phyloP scores from a whole-genome alignment of 1,140 invertebrate species.

The Trypoxylus dichotomus region DNA sequence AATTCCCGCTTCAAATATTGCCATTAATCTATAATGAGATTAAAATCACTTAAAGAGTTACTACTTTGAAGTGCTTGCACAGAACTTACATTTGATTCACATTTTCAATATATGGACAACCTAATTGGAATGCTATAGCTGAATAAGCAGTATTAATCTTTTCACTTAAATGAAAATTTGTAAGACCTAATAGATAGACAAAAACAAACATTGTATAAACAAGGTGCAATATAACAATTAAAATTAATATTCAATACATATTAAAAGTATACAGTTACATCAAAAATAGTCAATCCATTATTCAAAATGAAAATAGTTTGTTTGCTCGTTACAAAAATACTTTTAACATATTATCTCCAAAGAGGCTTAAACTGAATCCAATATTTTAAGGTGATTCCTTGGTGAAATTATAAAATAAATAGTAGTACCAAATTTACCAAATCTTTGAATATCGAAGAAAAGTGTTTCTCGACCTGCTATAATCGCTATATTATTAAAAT shows the following conservation, averaged over 20 bases:
- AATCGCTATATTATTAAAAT: conserved; percentile 60
- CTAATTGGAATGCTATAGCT: conserved; percentile 71
- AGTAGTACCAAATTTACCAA: conserved; percentile 53
- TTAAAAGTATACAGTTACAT: no score
- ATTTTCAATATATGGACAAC: conserved; percentile 69
- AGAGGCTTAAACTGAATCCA: no score
- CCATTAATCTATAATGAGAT: conserved; percentile 61
- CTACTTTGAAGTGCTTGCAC: neutral
- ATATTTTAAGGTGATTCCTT: no score
- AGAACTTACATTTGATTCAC: conserved; percentile 67
- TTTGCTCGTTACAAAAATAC: no score
- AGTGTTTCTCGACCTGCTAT: conserved; percentile 70
- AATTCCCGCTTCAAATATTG: conserved; percentile 71
- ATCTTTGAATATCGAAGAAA: conserved; percentile 69
- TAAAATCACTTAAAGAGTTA: conserved; percentile 26
- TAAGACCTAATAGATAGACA: conserved; percentile 56
- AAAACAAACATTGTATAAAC: conserved; percentile 26
- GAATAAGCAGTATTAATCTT: conserved; percentile 73
- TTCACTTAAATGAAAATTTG: conserved; percentile 72
- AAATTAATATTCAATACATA: no score
- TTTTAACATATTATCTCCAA: no score
- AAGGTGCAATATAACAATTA: neutral
- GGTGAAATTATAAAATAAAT: no score
- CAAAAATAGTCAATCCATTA: no score
- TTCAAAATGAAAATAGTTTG: no score